Conservation (phyloP, 2,797 vertebrate genomes). For the Pteropus rufus region DNA sequence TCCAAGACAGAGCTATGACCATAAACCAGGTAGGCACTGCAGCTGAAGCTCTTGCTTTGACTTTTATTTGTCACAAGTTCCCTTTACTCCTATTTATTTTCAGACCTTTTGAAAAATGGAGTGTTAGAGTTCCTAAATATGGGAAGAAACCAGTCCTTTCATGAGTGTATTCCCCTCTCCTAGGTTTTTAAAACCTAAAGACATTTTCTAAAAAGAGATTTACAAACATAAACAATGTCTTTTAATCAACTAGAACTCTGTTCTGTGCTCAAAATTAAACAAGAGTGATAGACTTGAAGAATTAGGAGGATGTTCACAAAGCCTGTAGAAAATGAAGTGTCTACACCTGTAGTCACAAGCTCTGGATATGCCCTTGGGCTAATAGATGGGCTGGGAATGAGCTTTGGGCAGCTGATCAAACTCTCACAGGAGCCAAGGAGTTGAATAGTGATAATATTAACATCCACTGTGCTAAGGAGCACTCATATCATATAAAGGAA, state of each 20-base stretch:
- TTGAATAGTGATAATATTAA: neutral
- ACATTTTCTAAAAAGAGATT: neutral
- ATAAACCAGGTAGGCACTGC: neutral
- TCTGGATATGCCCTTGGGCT: neutral
- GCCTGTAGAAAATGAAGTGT: neutral
- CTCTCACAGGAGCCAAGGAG: neutral
- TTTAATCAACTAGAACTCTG: neutral
- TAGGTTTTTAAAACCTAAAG: constrained; percentile 15
- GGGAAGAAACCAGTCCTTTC: neutral
- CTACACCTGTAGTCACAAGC: neutral
- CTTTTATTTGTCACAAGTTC: neutral
- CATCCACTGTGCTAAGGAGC: neutral
- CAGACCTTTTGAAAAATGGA: neutral
- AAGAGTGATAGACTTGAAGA: neutral
- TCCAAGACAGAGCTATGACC: neutral
- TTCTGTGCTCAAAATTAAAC: neutral
- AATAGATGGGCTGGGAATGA: neutral
- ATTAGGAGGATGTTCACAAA: neutral
- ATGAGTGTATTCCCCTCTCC: neutral
- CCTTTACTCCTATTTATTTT: neutral
- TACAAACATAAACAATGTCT: neutral
- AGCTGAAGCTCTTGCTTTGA: neutral
- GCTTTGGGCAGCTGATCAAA: neutral
- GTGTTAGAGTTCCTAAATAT: neutral
- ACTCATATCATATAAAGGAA: neutral